Conservation (phyloP, 2,888 invertebrate genomes). For the Agriotes lineatus region DNA sequence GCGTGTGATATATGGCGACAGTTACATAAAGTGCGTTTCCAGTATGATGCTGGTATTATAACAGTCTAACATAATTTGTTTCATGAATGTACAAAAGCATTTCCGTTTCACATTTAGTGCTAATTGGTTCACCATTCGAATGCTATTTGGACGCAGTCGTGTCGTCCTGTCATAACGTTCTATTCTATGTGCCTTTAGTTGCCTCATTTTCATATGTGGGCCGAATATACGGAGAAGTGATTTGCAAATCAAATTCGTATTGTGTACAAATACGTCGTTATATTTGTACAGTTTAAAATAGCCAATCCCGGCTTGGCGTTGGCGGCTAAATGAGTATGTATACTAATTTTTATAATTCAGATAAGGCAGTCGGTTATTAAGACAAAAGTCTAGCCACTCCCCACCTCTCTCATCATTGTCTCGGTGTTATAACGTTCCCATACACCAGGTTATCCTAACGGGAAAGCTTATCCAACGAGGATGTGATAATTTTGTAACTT, state of each 20-base stretch:
- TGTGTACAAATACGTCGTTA: constrained; percentile 32
- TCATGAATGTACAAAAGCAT: constrained; percentile 20
- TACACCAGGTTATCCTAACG: neutral
- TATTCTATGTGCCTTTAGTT: neutral
- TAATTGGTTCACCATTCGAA: constrained; percentile 27
- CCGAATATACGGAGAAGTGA: constrained; percentile 29
- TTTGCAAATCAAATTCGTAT: constrained; percentile 42
- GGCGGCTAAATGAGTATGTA: constrained; percentile 26
- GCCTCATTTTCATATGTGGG: constrained; percentile 29
- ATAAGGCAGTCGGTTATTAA: neutral
- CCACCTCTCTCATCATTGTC: neutral
- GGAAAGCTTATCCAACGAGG: neutral
- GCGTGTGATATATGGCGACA: neutral
- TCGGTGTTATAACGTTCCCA: neutral
- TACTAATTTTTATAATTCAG: constrained; percentile 30
- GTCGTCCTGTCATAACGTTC: neutral
- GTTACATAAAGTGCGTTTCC: constrained; percentile 10
- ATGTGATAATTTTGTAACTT: neutral
- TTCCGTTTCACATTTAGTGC: constrained; percentile 21
- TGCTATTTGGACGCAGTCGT: constrained; percentile 17
- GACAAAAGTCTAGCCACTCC: constrained; percentile 22
- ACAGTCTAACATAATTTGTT: constrained; percentile 13
- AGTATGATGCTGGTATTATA: constrained; percentile 4
- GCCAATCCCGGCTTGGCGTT: constrained; percentile 23
- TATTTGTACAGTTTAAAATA: constrained; percentile 30